Evolutionary conservation across 2,888 invertebrate genomes (phyloP).

Genomic region (Orthosia gothica): DNA sequence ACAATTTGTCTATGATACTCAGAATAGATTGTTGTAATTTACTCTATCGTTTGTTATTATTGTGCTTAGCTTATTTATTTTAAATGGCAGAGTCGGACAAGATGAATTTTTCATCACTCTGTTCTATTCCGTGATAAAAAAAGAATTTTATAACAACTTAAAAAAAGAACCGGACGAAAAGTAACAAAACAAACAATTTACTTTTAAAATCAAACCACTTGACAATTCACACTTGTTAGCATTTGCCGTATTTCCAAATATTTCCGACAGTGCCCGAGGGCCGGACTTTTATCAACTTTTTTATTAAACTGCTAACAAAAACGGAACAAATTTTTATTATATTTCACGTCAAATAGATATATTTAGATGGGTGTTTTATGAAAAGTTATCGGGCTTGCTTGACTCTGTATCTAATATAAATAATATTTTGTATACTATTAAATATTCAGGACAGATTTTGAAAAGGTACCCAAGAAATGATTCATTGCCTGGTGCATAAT

Average conservation of each 20-base stretch:
- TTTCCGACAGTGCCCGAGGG: slow-evolving; percentile 30
- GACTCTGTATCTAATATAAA: background rate
- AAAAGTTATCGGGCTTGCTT: background rate
- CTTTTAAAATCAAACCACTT: slow-evolving; percentile 31
- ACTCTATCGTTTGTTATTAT: too few relatives aligned
- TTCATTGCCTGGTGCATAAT: too few relatives aligned
- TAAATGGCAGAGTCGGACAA: too few relatives aligned
- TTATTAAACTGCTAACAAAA: slow-evolving; percentile 46
- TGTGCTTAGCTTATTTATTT: too few relatives aligned
- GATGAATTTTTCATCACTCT: background rate
- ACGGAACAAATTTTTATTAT: slow-evolving; percentile 9
- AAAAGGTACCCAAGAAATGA: too few relatives aligned
- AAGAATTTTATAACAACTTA: background rate
- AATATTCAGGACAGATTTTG: too few relatives aligned
- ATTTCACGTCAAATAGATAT: slow-evolving; percentile 18
- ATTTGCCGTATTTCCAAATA: slow-evolving; percentile 32
- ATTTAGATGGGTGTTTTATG: slow-evolving; percentile 18
- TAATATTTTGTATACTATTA: background rate
- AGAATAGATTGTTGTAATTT: too few relatives aligned
- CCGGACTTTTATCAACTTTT: slow-evolving; percentile 44
- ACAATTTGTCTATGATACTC: too few relatives aligned
- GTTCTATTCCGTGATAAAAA: background rate
- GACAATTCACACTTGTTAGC: slow-evolving; percentile 40
- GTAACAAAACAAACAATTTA: slow-evolving; percentile 27
- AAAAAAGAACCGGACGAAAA: background rate